Base-by-base conservation (phyloP, 2,113 vertebrate genomes). In the Sinocyclocheilus anophthalmus region DNA sequence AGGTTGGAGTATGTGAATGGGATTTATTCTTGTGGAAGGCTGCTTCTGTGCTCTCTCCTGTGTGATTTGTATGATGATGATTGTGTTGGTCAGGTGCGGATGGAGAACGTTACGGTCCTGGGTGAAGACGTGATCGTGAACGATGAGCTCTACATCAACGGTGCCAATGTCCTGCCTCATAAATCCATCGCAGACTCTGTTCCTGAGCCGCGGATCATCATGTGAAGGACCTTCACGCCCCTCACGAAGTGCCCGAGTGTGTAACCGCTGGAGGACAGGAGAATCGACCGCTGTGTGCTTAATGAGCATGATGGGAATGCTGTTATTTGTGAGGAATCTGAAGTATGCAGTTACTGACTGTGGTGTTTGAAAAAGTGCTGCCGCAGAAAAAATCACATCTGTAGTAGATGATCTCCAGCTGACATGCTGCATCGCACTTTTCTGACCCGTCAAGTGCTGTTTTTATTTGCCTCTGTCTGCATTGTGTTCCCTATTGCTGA, bases 61-160 rank as follows among this genome's bases (percentile, higher is more conserved):
- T 30, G 13, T n/a, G 14, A 4, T 26, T 16, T 53, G 13, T 76
- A 0, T 50, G n/a, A 18, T 30, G 5, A 45, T 0, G 42, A 45
- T 77, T 55, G 75, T 77, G 14, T 33, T 50, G 42, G n/a, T 61
- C 90, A 99, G 98, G 98, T 99, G 3, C 96, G 98, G 24, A 99
- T 99, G 97, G 98, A 99, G 95, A 99, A 99, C 0, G 97, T 99
- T 85, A 97, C 97, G 0, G 98, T 99, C 85, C 90, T 99, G 87
- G 98, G 98, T 0, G 98, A 99, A 89, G 98, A 99, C 0, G 98
- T 99, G 90, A 99, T 99, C 0, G 98, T 99, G 70, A 97, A 96
- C 0, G 98, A 99, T 0, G 98, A 99, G 93, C 97, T 99, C 55
- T 99, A 99, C 95, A 96, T 99, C 93, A 99, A 99, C 0, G 98